Conservation (phyloP, 2,888 invertebrate species). For the Lingula anatina region DNA sequence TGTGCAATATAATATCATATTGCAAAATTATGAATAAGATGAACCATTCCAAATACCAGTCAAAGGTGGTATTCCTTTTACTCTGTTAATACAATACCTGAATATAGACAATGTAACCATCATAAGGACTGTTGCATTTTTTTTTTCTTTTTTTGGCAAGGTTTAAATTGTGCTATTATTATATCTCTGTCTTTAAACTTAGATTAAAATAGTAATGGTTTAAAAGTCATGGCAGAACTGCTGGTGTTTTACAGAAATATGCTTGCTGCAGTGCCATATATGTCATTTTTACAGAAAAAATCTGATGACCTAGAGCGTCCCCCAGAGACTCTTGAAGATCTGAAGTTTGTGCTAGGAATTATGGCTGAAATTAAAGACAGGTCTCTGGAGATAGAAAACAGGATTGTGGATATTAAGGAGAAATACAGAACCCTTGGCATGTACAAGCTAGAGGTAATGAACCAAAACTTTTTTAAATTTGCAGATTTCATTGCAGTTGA, state of each 20-base stretch:
- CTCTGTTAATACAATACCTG: not conserved
- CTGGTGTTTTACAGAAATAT: too few relatives aligned
- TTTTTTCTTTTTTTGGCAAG: too few relatives aligned
- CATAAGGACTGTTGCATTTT: not conserved
- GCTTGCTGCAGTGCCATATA: too few relatives aligned
- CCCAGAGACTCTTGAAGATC: conserved; percentile 73
- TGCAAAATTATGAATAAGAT: too few relatives aligned
- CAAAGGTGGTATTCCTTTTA: not conserved
- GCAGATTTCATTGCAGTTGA: too few relatives aligned
- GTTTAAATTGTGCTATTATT: too few relatives aligned
- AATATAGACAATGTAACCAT: not conserved
- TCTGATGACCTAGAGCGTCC: conserved; percentile 68
- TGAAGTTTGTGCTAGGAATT: conserved; percentile 79
- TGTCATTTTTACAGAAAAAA: conserved; percentile 58
- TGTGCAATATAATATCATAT: too few relatives aligned
- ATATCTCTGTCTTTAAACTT: too few relatives aligned
- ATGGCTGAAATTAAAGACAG: conserved; percentile 70
- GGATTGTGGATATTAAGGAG: conserved; percentile 69
- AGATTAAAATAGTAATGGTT: too few relatives aligned
- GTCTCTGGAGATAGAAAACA: conserved; percentile 73
- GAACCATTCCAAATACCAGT: too few relatives aligned
- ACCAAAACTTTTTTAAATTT: too few relatives aligned
- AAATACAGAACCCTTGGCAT: conserved; percentile 69
- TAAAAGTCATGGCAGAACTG: too few relatives aligned
- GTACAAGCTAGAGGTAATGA: conserved; percentile 64